Evolutionary conservation across 2,797 vertebrate species (phyloP).

Genomic region (Sphenopsis melanotis): DNA sequence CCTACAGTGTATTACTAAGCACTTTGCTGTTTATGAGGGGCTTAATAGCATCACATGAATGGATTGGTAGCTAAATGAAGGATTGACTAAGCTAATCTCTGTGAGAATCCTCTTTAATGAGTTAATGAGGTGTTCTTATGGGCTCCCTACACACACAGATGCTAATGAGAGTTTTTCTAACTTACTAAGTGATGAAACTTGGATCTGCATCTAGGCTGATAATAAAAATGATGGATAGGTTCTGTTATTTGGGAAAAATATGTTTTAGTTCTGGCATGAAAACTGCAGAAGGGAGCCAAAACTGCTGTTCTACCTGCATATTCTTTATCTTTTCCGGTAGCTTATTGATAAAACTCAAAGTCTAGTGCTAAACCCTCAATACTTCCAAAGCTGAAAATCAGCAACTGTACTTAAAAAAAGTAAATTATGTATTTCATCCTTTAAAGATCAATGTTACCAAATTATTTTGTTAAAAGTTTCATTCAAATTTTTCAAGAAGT

Average conservation of each 20-base stretch:
- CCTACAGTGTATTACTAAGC: not conserved
- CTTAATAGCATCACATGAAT: slow-evolving; percentile 63
- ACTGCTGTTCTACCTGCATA: not conserved
- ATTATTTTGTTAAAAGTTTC: not conserved
- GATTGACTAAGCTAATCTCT: slow-evolving; percentile 66
- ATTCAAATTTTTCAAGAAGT: not conserved
- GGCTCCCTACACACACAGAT: slow-evolving; percentile 48
- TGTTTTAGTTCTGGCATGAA: slow-evolving; percentile 8
- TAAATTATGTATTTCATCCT: not conserved
- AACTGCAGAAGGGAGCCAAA: not conserved
- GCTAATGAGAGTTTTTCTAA: slow-evolving; percentile 53
- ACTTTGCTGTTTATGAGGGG: slow-evolving; percentile 23
- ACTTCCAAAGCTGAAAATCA: not conserved
- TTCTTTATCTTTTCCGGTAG: not conserved
- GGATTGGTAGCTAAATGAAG: slow-evolving; percentile 66
- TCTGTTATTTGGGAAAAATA: slow-evolving; percentile 11
- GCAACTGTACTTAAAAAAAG: not conserved
- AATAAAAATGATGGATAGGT: slow-evolving; percentile 46
- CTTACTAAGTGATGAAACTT: slow-evolving; percentile 46
- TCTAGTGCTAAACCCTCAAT: not conserved
- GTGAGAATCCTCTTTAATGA: slow-evolving; percentile 68
- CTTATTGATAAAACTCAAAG: not conserved
- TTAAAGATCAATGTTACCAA: not conserved
- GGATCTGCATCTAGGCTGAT: slow-evolving; percentile 28
- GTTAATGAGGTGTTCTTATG: slow-evolving; percentile 67